Percentiles rank a stretch among this genome's conserved stretches.
These are phyloP conservation scores for Nasua narica DNA, from an alignment of 2,797 vertebrate genomes.

Conservation along the genomic window DNA sequence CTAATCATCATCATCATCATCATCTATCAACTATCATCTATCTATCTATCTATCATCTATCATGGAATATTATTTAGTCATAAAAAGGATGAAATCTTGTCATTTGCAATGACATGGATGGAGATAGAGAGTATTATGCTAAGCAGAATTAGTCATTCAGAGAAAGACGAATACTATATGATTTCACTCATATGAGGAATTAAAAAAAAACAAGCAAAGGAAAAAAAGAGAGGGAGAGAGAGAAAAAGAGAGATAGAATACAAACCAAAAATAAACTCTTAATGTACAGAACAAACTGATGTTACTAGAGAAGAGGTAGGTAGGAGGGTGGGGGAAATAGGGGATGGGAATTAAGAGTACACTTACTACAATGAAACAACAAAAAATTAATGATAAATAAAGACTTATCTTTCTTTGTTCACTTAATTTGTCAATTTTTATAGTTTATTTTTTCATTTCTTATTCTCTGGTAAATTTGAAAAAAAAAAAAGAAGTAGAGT, in stretches of 20 bases:
- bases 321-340: neutral
- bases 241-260: neutral
- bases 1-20: no score
- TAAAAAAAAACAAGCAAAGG: neutral
- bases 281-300: neutral
- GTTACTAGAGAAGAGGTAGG: neutral
- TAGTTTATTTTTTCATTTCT: neutral
- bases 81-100: no score
- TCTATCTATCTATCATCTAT: neutral
- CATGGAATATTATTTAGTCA: neutral
- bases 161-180: neutral
- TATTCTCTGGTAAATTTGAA: neutral
- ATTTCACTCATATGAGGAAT: neutral
- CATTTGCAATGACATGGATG: no score
- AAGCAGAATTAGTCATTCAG: no score
- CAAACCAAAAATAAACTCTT: neutral
- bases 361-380: neutral
- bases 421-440: neutral
- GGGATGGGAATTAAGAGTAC: neutral
- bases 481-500: neutral
- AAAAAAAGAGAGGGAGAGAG: neutral
- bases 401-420: neutral
- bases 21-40: no score
- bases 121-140: no score
- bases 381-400: neutral